These are phyloP conservation scores for Lampris megalopsis DNA, from an alignment of 2,113 vertebrate genomes.

Conservation along the genomic window DNA sequence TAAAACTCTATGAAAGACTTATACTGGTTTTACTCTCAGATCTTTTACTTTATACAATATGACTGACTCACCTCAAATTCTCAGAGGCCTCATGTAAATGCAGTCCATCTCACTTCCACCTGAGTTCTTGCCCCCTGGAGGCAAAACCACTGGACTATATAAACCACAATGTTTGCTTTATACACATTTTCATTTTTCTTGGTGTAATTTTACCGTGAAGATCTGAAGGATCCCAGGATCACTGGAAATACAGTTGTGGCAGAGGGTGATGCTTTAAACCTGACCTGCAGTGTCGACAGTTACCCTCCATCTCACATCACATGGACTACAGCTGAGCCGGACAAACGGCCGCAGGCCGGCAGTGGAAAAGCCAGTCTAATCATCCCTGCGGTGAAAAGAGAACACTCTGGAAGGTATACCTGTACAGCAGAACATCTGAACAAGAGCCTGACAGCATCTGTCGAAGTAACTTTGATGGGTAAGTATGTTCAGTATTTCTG, in stretches of 20 bases:
- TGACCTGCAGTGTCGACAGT: slow-evolving; percentile 10
- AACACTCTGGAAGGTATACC: slow-evolving; percentile 51
- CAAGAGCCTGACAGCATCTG: background rate
- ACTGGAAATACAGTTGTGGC: background rate
- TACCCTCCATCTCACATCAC: slow-evolving; percentile 14
- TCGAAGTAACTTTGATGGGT: background rate
- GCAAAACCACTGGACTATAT: too few species aligned
- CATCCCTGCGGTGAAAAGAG: background rate
- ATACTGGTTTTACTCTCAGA: too few species aligned
- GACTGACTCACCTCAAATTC: too few species aligned
- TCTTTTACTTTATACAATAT: too few species aligned
- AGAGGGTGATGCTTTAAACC: background rate
- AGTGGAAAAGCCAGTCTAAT: background rate
- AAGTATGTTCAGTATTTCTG: background rate
- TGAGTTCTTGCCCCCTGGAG: too few species aligned
- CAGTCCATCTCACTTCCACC: too few species aligned
- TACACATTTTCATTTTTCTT: background rate
- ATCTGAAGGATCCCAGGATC: background rate
- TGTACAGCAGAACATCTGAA: slow-evolving; percentile 26
- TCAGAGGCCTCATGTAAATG: too few species aligned
- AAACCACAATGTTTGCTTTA: background rate
- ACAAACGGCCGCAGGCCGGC: background rate
- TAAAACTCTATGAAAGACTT: too few species aligned
- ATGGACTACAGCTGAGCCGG: slow-evolving; percentile 23
- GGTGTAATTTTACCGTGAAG: background rate